phyloP scores from a whole-genome alignment of 2,113 vertebrate species.

The Rhadina sibilatrix region DNA sequence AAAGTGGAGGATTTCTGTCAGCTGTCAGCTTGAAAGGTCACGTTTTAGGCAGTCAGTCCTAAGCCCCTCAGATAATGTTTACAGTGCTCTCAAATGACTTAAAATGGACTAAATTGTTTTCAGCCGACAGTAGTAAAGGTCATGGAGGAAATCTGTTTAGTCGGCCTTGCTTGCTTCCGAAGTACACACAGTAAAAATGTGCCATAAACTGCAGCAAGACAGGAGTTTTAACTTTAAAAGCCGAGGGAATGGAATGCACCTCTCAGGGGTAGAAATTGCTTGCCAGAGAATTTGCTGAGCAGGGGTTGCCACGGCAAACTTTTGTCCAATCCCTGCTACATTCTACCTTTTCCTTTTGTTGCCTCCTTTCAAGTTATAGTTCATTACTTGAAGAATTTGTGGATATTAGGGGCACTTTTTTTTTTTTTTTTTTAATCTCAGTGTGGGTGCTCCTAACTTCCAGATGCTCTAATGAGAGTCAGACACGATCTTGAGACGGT shows the following conservation, averaged over 20 bases:
- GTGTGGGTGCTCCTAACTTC: not conserved
- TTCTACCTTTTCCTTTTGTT: not conserved
- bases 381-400: not conserved
- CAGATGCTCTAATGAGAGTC: not conserved
- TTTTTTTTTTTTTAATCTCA: not conserved
- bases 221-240: constrained; percentile 24
- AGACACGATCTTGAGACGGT: not conserved
- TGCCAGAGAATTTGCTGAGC: not conserved
- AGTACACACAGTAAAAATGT: constrained; percentile 44
- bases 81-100: constrained; percentile 72
- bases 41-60: constrained; percentile 54
- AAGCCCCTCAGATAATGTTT: constrained; percentile 70
- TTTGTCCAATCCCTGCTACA: not conserved
- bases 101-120: constrained; percentile 76
- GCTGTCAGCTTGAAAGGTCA: constrained; percentile 70
- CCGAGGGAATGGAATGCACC: not conserved
- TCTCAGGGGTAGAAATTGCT: not conserved
- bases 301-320: not conserved
- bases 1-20: constrained; percentile 54
- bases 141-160: constrained; percentile 67
- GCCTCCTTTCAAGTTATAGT: not conserved
- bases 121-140: constrained; percentile 69
- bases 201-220: constrained; percentile 27
- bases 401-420: not conserved
- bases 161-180: constrained; percentile 46